phyloP scores from a whole-genome alignment of 30 jellyfish, hydroid and myxozoan genomes.

The Hydra vulgaris region DNA sequence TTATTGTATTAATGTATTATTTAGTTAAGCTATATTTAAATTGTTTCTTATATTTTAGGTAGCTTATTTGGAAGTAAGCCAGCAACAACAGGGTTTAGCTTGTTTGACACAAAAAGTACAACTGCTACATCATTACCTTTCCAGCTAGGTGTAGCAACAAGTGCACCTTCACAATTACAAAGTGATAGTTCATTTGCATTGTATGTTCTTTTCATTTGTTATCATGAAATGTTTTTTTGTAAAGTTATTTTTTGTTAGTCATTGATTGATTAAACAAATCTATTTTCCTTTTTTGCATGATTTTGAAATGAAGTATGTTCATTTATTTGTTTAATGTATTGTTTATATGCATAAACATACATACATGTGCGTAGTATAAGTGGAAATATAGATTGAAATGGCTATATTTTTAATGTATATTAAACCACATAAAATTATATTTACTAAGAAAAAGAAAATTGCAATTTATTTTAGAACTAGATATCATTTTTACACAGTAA shows the following conservation, averaged over 20 bases:
- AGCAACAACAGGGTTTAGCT: slow-evolving; percentile 38
- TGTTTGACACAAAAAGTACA: slow-evolving; percentile 44
- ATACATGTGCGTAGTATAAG: too few species aligned
- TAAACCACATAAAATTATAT: too few species aligned
- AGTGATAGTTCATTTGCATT: neutral
- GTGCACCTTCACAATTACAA: slow-evolving; percentile 15
- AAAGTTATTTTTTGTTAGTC: neutral
- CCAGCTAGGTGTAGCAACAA: slow-evolving; percentile 29
- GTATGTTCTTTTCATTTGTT: neutral
- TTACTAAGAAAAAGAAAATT: too few species aligned
- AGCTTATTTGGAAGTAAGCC: slow-evolving; percentile 13
- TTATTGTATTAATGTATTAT: neutral
- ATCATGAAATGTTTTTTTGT: neutral
- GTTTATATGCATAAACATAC: too few species aligned
- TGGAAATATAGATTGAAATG: too few species aligned
- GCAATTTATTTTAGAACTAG: too few species aligned
- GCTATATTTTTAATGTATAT: too few species aligned
- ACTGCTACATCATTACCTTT: slow-evolving; percentile 43
- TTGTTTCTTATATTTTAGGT: neutral
- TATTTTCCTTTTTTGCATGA: neutral
- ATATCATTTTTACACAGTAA: too few species aligned
- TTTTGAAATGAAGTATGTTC: too few species aligned
- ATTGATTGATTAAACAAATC: neutral
- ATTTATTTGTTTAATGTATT: too few species aligned
- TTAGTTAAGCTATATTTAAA: neutral